Evolutionary conservation across 2,113 vertebrate species (phyloP), one percentile per base, ranked within the genome.

Genomic region (Phaethon lepturus): DNA sequence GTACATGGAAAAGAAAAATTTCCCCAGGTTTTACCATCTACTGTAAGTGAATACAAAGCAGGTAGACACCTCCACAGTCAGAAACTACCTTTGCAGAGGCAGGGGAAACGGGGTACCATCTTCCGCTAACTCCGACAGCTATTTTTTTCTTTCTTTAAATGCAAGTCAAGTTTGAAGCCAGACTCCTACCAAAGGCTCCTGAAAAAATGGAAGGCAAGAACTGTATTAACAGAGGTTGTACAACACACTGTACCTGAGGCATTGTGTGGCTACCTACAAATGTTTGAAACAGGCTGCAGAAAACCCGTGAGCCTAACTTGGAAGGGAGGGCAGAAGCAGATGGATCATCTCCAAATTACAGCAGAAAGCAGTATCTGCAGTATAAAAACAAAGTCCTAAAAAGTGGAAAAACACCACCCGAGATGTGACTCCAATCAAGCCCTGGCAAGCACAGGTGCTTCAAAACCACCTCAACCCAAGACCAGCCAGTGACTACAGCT

Each of bases 61-160:
- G 38, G 38, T 38, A 38, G 38, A 38, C 38, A 38, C 38, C 38
- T 38, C 38, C 38, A 38, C 38, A 38, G 38, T 38, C 38, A 38
- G 38, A 38, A 38, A 38, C 38, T 38, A 38, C 38, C 38, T 38
- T 38, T 38, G 38, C 38, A 38, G 38, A 38, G 25, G 52, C 35
- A 29, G 52, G 20, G 29, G 18, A 38, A 56, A 11, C 18, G 18
- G 20, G 29, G 19, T 24, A n/a, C 56, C 3, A 3, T 0, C 0
- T 13, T 49, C 63, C 33, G 18, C 7, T 80, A 15, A 31, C 45
- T 38, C 60, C 42, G 33, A 55, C 28, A 50, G 38, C 35, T n/a
- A 17, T 14, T 24, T 63, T 63, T 44, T 82, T 11, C 47, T 47
- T 38, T 64, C 74, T 35, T 31, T 26, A 33, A 74, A 86, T 44